Percentiles rank a stretch among this genome's conserved stretches.
phyloP scores from a whole-genome alignment of 2,797 vertebrate genomes.

The Manis crassicaudata region DNA sequence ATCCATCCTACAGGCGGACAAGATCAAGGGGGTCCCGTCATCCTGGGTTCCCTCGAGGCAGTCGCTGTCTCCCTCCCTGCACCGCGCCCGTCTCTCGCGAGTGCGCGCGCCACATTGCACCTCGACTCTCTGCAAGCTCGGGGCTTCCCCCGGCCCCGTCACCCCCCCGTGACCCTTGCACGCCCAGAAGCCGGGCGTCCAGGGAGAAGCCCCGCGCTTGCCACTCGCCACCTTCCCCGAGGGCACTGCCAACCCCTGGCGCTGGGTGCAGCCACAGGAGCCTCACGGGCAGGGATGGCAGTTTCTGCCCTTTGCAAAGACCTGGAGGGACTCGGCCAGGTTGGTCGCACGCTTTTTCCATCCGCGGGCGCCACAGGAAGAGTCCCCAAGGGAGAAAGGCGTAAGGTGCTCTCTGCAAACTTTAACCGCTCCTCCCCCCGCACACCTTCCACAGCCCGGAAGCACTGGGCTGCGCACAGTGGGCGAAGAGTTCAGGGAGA shows the following conservation, averaged over 20 bases:
- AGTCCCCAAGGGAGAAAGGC: not conserved
- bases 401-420: not conserved
- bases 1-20: slow-evolving; percentile 90
- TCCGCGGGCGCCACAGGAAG: not conserved
- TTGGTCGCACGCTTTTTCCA: not conserved
- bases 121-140: not conserved
- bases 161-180: not conserved
- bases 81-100: not conserved
- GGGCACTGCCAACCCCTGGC: not conserved
- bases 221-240: not conserved
- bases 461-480: not conserved
- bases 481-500: not conserved
- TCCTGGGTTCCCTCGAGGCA: not conserved
- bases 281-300: not conserved
- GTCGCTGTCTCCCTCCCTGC: not conserved
- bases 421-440: not conserved
- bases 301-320: not conserved
- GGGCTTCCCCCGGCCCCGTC: not conserved
- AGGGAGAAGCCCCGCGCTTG: not conserved
- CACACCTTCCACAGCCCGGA: not conserved
- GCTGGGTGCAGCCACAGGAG: not conserved
- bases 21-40: not conserved
- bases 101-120: not conserved
- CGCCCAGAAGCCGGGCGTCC: not conserved
- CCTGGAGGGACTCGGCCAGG: not conserved